Evolutionary conservation across 2,113 vertebrate genomes (phyloP).

Genomic region (Laterallus jamaicensis): DNA sequence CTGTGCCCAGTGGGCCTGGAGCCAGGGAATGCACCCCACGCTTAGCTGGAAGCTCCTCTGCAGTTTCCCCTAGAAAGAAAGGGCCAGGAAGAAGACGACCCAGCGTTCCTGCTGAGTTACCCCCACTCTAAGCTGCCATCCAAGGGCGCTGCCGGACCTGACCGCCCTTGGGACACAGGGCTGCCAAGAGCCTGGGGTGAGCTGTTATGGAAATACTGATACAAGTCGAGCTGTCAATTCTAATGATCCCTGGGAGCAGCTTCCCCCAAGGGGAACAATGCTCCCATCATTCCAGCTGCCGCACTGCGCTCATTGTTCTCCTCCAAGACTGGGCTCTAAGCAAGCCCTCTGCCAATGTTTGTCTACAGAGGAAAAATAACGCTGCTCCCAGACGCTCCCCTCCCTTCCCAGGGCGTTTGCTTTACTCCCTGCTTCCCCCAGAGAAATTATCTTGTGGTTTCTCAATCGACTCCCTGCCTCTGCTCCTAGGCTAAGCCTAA

Average conservation of each 20-base stretch:
- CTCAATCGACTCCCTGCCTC: background rate
- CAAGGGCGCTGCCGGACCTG: background rate
- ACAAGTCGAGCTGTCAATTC: background rate
- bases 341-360: too few species aligned
- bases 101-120: background rate
- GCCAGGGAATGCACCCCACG: too few species aligned
- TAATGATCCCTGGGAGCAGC: background rate
- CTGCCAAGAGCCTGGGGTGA: background rate
- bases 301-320: background rate
- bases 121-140: background rate
- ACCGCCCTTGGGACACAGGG: background rate
- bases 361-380: too few species aligned
- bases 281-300: background rate
- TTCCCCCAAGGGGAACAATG: background rate
- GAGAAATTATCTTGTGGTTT: background rate
- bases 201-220: background rate
- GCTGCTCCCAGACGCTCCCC: too few species aligned
- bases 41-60: too few species aligned
- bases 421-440: background rate
- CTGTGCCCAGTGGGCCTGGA: too few species aligned
- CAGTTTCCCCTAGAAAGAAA: too few species aligned
- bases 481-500: background rate
- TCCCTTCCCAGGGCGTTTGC: background rate
- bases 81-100: too few species aligned
- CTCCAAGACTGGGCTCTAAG: too few species aligned